Conservation (phyloP, 1,140 invertebrate species). For the Nasonia longicornis region DNA sequence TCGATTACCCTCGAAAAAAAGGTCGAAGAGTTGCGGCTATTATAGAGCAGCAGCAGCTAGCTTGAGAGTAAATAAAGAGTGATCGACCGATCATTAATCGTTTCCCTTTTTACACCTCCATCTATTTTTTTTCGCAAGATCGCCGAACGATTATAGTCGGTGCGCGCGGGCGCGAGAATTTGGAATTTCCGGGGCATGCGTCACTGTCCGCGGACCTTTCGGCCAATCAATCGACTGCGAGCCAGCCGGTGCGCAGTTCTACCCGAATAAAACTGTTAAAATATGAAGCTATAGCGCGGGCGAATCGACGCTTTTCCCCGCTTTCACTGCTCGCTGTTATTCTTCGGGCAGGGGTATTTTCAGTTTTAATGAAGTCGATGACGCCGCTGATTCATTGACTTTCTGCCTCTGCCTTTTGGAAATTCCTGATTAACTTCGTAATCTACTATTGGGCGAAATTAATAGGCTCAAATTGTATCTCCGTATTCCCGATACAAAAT, state of each 20-base stretch:
- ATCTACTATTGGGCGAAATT: too few species aligned
- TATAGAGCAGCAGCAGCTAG: neutral
- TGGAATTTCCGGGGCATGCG: conserved; percentile 52
- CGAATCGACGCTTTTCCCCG: conserved; percentile 2
- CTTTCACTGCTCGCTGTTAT: neutral
- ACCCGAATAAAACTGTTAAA: conserved; percentile 34
- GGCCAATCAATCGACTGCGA: conserved; percentile 50
- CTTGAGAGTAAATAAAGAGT: conserved; percentile 36
- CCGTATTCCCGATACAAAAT: too few species aligned
- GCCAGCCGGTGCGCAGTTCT: conserved; percentile 46
- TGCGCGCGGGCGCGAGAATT: conserved; percentile 48
- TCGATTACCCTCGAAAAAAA: conserved; percentile 17
- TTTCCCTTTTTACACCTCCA: conserved; percentile 29
- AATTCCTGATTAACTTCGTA: too few species aligned
- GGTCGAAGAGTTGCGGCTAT: neutral
- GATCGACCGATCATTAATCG: conserved; percentile 33
- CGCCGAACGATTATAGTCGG: conserved; percentile 49
- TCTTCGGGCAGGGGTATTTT: neutral
- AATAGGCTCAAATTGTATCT: too few species aligned
- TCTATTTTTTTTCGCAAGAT: conserved; percentile 38
- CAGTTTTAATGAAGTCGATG: conserved; percentile 20
- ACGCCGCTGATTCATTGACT: neutral
- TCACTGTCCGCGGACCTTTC: conserved; percentile 45
- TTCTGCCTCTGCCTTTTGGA: too few species aligned
- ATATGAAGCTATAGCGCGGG: neutral